A percentile compares a stretch with the other conserved stretches of the same genome.
These are phyloP conservation scores for Bactericera cockerelli DNA, from an alignment of 1,140 invertebrate genomes.

Conservation along the genomic window DNA sequence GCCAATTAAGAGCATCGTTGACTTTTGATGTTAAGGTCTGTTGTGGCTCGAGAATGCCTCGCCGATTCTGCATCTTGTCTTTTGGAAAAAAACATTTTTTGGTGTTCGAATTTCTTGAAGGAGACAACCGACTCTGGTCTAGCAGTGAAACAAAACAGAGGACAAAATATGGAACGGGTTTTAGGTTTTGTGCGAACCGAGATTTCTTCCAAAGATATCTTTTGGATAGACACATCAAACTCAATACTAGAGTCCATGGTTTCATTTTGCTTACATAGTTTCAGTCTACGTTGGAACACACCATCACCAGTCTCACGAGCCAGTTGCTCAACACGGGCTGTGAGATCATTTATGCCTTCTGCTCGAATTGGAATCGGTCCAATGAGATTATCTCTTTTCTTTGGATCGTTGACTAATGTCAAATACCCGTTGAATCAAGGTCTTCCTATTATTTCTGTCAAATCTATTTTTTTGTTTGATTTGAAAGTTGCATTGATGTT, in stretches of 20 bases:
- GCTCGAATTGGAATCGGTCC: neutral
- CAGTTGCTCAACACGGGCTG: neutral
- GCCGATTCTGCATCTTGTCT: no score
- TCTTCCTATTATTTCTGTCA: no score
- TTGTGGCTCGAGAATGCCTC: no score
- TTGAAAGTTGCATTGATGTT: no score
- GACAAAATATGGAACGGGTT: neutral
- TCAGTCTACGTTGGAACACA: neutral
- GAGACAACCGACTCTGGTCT: neutral
- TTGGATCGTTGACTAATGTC: no score
- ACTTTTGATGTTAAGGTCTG: no score
- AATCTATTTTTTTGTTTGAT: no score
- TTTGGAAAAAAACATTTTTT: no score
- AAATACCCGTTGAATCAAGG: no score
- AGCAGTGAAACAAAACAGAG: neutral
- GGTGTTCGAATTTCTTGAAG: no score
- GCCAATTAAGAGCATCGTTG: no score
- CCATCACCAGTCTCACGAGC: neutral
- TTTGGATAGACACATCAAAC: neutral
- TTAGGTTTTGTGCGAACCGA: neutral
- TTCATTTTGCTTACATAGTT: slow-evolving; percentile 6
- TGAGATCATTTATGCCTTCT: neutral
- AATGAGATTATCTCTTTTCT: neutral
- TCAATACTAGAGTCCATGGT: neutral
- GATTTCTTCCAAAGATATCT: neutral